Percentiles rank a stretch among this genome's conserved stretches.
These are phyloP conservation scores for Anarsia innoxiella DNA, from an alignment of 2,888 invertebrate genomes.

Conservation along the genomic window DNA sequence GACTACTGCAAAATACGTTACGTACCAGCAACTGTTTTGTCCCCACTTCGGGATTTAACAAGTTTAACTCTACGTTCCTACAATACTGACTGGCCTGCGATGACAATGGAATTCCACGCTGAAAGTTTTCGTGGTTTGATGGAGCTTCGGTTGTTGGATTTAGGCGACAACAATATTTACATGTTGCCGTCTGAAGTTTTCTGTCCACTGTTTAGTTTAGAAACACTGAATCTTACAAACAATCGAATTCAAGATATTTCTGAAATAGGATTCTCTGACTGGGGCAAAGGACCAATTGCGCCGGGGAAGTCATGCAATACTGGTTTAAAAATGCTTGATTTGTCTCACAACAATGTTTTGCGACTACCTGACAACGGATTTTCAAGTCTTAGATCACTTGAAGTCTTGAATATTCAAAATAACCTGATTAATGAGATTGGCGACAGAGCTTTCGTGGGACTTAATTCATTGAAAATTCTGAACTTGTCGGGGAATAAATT, in stretches of 20 bases:
- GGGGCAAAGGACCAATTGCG: slow-evolving; percentile 79
- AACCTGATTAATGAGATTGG: slow-evolving; percentile 85
- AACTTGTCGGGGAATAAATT: slow-evolving; percentile 88
- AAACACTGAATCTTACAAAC: slow-evolving; percentile 81
- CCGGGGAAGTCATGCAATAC: slow-evolving; percentile 83
- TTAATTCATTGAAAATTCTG: slow-evolving; percentile 80
- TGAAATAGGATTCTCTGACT: slow-evolving; percentile 84
- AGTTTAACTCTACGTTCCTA: slow-evolving; percentile 82
- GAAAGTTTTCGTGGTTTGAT: slow-evolving; percentile 83
- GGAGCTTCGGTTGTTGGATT: slow-evolving; percentile 79
- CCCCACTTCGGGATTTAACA: slow-evolving; percentile 80
- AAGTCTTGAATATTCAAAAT: slow-evolving; percentile 82
- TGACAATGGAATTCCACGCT: slow-evolving; percentile 84
- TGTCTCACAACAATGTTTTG: slow-evolving; percentile 83
- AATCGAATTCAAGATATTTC: slow-evolving; percentile 87
- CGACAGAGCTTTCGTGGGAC: slow-evolving; percentile 83
- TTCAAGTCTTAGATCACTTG: slow-evolving; percentile 80
- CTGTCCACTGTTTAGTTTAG: slow-evolving; percentile 81
- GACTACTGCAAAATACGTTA: slow-evolving; percentile 86
- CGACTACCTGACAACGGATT: slow-evolving; percentile 82
- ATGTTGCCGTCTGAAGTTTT: slow-evolving; percentile 82
- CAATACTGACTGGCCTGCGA: slow-evolving; percentile 86
- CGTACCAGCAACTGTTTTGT: slow-evolving; percentile 81
- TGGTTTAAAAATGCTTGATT: slow-evolving; percentile 80
- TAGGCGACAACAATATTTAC: slow-evolving; percentile 86